A percentile compares a stretch with the other conserved stretches of the same genome.
These are phyloP conservation scores for Tetrao urogallus DNA, from an alignment of 2,113 vertebrate genomes.

Conservation along the genomic window DNA sequence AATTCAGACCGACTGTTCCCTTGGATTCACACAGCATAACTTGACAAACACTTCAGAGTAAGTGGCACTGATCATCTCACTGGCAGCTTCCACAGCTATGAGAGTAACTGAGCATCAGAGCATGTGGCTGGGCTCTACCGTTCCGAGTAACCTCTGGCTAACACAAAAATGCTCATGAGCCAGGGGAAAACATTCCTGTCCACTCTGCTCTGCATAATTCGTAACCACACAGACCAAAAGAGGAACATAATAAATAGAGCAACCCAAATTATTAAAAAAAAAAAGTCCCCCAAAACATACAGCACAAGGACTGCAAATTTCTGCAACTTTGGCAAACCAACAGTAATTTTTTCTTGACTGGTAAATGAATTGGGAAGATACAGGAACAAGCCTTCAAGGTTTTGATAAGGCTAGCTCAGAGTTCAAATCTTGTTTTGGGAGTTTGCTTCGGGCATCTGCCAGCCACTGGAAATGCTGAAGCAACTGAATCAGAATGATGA, in stretches of 20 bases:
- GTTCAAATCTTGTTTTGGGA: not conserved
- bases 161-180: not conserved
- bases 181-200: not conserved
- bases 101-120: not conserved
- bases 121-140: not conserved
- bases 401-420: constrained; percentile 4
- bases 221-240: not conserved
- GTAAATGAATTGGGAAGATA: not conserved
- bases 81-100: not conserved
- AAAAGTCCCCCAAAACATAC: not conserved
- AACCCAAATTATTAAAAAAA: not conserved
- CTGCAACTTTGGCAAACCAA: not conserved
- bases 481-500: constrained; percentile 22
- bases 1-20: not conserved
- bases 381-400: not conserved
- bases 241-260: constrained; percentile 13
- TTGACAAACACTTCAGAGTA: not conserved
- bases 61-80: not conserved
- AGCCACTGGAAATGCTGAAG: constrained; percentile 30
- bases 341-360: not conserved
- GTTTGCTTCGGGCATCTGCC: not conserved
- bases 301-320: not conserved
- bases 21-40: not conserved
- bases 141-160: not conserved
- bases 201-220: not conserved